These are phyloP conservation scores for Drosophila kikkawai DNA, from an alignment of 1,140 invertebrate species.

Conservation along the genomic window DNA sequence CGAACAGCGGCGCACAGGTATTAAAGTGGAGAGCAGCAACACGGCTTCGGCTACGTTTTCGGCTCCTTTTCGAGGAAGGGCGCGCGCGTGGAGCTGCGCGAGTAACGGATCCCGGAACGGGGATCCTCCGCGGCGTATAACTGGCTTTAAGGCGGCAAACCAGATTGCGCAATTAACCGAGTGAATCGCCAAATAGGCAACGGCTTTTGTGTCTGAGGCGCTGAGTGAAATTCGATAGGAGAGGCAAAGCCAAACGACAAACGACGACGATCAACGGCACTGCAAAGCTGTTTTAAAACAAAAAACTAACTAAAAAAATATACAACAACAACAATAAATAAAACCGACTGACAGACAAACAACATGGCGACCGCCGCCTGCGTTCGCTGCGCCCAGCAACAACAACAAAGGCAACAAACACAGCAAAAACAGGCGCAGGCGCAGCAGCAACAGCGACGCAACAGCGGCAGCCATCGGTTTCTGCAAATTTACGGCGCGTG, in stretches of 20 bases:
- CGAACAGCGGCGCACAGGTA: slow-evolving; percentile 36
- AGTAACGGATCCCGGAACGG: slow-evolving; percentile 21
- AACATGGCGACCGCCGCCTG: slow-evolving; percentile 69
- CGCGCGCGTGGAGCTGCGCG: slow-evolving; percentile 59
- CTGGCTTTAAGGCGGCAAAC: slow-evolving; percentile 24
- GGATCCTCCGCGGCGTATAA: slow-evolving; percentile 17
- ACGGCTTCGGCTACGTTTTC: slow-evolving; percentile 50
- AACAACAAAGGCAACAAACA: slow-evolving; percentile 42
- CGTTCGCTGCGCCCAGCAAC: slow-evolving; percentile 60
- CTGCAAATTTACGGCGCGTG: slow-evolving; percentile 66
- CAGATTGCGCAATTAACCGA: slow-evolving; percentile 46
- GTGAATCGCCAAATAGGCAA: slow-evolving; percentile 48
- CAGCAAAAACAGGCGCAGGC: slow-evolving; percentile 25
- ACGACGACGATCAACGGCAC: slow-evolving; percentile 50
- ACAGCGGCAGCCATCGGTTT: slow-evolving; percentile 52
- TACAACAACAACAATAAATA: slow-evolving; percentile 28
- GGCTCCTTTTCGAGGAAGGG: slow-evolving; percentile 41
- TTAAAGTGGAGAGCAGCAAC: slow-evolving; percentile 19
- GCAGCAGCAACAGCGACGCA: slow-evolving; percentile 41
- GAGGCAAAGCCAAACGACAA: slow-evolving; percentile 31
- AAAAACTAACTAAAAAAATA: slow-evolving; percentile 31
- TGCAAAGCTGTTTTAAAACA: slow-evolving; percentile 66
- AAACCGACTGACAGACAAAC: slow-evolving; percentile 38
- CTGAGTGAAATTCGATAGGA: slow-evolving; percentile 45
- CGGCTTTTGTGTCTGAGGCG: slow-evolving; percentile 32